These are phyloP conservation scores for Otus scops DNA, from an alignment of 2,797 vertebrate species.

Conservation along the genomic window DNA sequence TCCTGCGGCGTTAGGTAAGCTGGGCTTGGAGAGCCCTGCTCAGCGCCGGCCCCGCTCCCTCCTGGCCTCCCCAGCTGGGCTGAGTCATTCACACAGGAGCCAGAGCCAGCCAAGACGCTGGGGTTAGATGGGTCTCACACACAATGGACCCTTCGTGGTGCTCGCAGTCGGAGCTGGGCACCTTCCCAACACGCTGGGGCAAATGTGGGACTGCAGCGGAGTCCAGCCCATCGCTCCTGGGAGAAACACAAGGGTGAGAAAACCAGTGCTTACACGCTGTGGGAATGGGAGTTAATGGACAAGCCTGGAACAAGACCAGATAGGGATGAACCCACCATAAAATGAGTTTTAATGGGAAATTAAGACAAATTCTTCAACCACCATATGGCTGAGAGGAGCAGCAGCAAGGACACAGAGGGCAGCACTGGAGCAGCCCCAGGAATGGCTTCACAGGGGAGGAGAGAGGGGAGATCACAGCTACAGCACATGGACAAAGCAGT, in stretches of 20 bases:
- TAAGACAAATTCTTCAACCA: neutral
- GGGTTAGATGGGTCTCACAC: neutral
- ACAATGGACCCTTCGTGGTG: rapidly evolving
- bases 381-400: neutral
- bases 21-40: neutral
- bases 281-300: neutral
- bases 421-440: neutral
- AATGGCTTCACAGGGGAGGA: neutral
- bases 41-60: neutral
- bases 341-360: neutral
- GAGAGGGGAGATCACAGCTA: neutral
- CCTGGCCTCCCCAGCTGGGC: neutral
- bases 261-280: neutral
- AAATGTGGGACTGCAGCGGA: neutral
- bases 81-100: neutral
- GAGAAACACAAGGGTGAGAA: neutral
- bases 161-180: rapidly evolving
- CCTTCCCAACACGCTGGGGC: neutral
- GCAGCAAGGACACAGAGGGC: neutral
- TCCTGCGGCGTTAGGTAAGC: neutral
- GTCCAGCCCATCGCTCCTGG: rapidly evolving
- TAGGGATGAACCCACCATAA: neutral
- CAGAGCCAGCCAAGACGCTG: neutral
- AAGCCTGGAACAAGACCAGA: neutral
- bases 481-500: neutral